phyloP scores from a whole-genome alignment of 1,140 invertebrate species.

The Teleopsis dalmanni region DNA sequence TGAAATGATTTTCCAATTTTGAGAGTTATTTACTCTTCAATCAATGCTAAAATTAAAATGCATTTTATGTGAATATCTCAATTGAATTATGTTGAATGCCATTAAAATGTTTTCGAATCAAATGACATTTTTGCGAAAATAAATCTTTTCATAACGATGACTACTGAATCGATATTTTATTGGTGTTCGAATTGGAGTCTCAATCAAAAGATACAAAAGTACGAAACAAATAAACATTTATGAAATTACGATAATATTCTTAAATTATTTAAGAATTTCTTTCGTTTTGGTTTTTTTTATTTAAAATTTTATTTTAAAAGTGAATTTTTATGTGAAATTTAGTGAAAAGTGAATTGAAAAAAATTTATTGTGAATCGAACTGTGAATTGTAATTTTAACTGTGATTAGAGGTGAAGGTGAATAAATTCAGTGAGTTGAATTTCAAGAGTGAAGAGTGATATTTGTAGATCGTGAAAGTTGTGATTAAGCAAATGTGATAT shows the following conservation, averaged over 20 bases:
- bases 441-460: no score
- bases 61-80: no score
- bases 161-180: constrained; percentile 45
- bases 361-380: not conserved
- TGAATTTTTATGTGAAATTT: no score
- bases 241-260: constrained; percentile 43
- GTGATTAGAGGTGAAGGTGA: not conserved
- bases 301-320: constrained; percentile 5
- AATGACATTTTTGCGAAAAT: no score
- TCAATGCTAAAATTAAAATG: no score
- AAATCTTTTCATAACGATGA: constrained; percentile 34
- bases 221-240: constrained; percentile 14
- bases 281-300: constrained; percentile 17
- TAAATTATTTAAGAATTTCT: constrained; percentile 12
- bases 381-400: not conserved
- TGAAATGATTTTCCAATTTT: no score
- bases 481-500: no score
- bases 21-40: no score
- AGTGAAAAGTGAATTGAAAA: constrained; percentile 6
- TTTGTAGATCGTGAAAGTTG: constrained; percentile 6
- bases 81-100: no score
- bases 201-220: constrained; percentile 3
- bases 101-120: no score
- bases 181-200: constrained; percentile 18
- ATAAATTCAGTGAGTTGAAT: constrained; percentile 6